Conservation (phyloP, 2,888 invertebrate genomes). For the Dione juno region DNA sequence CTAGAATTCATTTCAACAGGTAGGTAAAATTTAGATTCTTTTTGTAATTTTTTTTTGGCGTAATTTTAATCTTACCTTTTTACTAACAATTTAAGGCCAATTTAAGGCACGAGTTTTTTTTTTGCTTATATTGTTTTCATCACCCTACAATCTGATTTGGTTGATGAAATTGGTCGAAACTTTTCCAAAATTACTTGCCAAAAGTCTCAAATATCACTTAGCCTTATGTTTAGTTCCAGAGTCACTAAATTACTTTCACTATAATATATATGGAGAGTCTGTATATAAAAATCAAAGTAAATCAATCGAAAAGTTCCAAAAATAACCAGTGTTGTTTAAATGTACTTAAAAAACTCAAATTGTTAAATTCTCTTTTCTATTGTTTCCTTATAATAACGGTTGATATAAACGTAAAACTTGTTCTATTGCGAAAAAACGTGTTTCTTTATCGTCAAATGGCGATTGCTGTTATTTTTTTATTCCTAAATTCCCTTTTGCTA, state of each 20-base stretch:
- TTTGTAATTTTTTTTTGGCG: slow-evolving; percentile 65
- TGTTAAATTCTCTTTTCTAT: slow-evolving; percentile 83
- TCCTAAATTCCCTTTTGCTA: slow-evolving; percentile 76
- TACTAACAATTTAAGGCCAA: slow-evolving; percentile 83
- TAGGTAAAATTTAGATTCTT: slow-evolving; percentile 80
- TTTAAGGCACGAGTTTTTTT: slow-evolving; percentile 80
- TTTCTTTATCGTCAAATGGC: slow-evolving; percentile 84
- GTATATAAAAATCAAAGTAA: slow-evolving; percentile 80
- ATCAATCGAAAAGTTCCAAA: slow-evolving; percentile 81
- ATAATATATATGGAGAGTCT: slow-evolving; percentile 80
- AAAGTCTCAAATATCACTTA: slow-evolving; percentile 80
- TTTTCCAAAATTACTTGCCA: slow-evolving; percentile 74
- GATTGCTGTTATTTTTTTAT: slow-evolving; percentile 71
- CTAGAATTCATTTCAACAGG: slow-evolving; percentile 79
- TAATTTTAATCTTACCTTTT: slow-evolving; percentile 80
- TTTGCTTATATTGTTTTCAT: slow-evolving; percentile 69
- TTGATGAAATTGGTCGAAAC: slow-evolving; percentile 80
- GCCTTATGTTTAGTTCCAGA: slow-evolving; percentile 77
- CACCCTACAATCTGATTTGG: slow-evolving; percentile 73
- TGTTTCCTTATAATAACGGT: slow-evolving; percentile 83
- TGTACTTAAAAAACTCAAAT: slow-evolving; percentile 80
- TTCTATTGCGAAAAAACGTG: slow-evolving; percentile 85
- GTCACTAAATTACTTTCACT: slow-evolving; percentile 81
- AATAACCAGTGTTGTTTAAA: slow-evolving; percentile 84
- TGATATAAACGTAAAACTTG: slow-evolving; percentile 85